These are phyloP conservation scores for Bombus waltoni DNA, from an alignment of 1,140 invertebrate species.

Conservation along the genomic window DNA sequence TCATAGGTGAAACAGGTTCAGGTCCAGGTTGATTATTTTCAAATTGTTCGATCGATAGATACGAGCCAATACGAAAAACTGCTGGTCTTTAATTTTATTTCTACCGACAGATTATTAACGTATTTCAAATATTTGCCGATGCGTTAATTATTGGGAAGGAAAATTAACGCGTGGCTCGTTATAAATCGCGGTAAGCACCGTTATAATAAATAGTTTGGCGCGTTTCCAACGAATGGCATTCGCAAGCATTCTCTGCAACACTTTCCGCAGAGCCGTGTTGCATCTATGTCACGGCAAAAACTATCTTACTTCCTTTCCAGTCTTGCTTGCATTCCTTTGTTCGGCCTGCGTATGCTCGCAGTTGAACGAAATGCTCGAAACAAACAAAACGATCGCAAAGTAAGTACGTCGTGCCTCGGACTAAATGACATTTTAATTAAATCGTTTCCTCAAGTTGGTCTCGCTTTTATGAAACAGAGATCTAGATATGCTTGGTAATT, in stretches of 20 bases:
- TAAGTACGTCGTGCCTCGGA: neutral
- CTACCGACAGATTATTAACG: neutral
- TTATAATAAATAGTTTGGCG: neutral
- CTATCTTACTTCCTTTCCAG: neutral
- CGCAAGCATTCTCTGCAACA: neutral
- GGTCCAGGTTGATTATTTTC: too few species aligned
- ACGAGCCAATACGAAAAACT: neutral
- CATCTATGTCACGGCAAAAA: neutral
- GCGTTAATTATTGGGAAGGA: neutral
- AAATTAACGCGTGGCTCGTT: neutral
- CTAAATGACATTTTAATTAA: conserved; percentile 40
- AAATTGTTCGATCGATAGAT: neutral
- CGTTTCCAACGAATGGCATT: neutral
- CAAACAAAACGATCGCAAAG: conserved; percentile 1
- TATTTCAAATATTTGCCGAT: neutral
- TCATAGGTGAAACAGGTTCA: neutral
- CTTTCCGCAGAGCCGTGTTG: neutral
- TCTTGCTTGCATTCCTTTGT: conserved; percentile 1
- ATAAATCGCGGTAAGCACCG: neutral
- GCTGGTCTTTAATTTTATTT: neutral
- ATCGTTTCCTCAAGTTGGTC: neutral
- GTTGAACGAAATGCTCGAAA: conserved; percentile 6
- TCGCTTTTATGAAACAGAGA: neutral
- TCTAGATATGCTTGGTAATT: neutral
- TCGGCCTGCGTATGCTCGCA: neutral